Evolutionary conservation across 2,113 vertebrate genomes (phyloP), one percentile per base, ranked within the genome.

Genomic region (Lichenostomus cassidix): DNA sequence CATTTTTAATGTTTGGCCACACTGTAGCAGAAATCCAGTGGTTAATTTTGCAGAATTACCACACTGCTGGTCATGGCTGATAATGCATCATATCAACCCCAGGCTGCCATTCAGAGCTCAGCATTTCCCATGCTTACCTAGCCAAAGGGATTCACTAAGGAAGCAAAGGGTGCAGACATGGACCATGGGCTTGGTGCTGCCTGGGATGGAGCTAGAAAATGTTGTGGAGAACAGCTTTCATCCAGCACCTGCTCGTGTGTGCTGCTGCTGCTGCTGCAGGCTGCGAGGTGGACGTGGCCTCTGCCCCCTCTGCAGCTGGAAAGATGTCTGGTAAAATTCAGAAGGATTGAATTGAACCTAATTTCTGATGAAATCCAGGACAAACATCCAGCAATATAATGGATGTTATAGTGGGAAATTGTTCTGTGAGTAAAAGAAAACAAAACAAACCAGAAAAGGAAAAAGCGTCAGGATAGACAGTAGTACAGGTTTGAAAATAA

Each of bases 211-310:
- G 63, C 37, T 39, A 22, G 35, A 8, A 29, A 65, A 27, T 2
- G 50, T 16, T 12, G 28, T 4, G 28, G n/a, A 31, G 58, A 71
- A 10, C 60, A 46, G 11, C 20, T 42, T 44, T 20, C 22, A 29
- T n/a, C 31, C 80, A 83, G 37, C 55, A 35, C 25, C 65, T 60
- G 44, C 35, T 70, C 12, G 4, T 7, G 6, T 49, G 44, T 50
- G 44, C 52, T 53, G 52, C 52, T 53, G 52, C 52, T 53, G 52
- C 50, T 52, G 50, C 53, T n/a, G 53, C 24, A n/a, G 53, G 65
- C 55, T 1, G 12, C 0, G 0, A 24, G 58, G 10, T 0, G 5
- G 46, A 21, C 0, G 2, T 24, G 39, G 56, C 37, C 23, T 47
- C 71, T 71, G 63, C 16, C n/a, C 39, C 28, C 15, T 55, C 52